phyloP scores from a whole-genome alignment of 2,888 invertebrate species.

The Nemoura dubitans region DNA sequence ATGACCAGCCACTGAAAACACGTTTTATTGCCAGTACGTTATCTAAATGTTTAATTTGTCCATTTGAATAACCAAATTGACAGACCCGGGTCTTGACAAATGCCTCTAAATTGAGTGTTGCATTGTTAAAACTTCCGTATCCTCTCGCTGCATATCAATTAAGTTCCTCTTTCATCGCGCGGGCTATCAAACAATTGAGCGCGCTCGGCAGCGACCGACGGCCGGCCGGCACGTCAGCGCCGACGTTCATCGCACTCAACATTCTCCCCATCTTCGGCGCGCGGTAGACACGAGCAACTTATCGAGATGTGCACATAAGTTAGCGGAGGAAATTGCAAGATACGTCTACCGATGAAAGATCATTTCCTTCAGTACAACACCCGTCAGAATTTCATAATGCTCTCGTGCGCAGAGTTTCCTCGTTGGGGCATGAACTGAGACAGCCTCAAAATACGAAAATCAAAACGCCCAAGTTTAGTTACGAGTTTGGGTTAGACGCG shows the following conservation, averaged over 20 bases:
- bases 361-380: neutral
- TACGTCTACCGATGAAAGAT: slow-evolving; percentile 17
- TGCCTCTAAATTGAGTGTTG: neutral
- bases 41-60: neutral
- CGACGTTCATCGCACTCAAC: neutral
- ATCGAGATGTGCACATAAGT: slow-evolving; percentile 5
- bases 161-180: neutral
- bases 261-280: no score
- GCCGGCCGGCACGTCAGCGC: neutral
- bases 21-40: neutral
- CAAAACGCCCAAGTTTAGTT: neutral
- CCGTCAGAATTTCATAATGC: neutral
- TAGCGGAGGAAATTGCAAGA: slow-evolving; percentile 24
- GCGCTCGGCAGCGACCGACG: neutral
- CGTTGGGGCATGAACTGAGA: neutral
- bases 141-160: slow-evolving; percentile 12
- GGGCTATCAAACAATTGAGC: neutral
- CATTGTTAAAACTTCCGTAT: slow-evolving; percentile 12
- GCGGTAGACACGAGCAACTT: slow-evolving; percentile 1
- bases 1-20: neutral
- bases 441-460: neutral
- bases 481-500: neutral
- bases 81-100: neutral
- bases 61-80: neutral
- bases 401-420: neutral